These are phyloP conservation scores for Polypedilum pembai DNA, from an alignment of 1,140 invertebrate species.

Conservation along the genomic window DNA sequence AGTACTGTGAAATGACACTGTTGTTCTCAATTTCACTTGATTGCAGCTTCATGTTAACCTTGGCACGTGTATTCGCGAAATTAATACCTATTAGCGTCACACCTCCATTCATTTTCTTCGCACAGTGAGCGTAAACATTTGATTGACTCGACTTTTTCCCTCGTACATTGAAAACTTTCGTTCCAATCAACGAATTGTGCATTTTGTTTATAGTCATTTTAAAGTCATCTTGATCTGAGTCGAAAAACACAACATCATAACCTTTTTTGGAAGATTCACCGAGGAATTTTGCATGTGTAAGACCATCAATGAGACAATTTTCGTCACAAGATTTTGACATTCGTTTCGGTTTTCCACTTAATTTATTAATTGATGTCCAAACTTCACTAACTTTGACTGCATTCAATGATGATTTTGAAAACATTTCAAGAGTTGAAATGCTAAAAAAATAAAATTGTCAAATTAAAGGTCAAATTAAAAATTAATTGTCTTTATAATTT, in stretches of 20 bases:
- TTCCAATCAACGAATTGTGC: neutral
- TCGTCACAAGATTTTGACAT: neutral
- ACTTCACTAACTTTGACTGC: neutral
- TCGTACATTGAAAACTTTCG: neutral
- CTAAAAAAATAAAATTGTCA: no score
- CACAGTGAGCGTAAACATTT: neutral
- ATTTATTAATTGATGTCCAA: neutral
- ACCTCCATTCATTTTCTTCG: conserved; percentile 6
- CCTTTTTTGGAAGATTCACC: neutral
- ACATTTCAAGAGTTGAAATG: neutral
- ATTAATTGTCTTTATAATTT: no score
- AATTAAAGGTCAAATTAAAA: no score
- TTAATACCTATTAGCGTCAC: neutral
- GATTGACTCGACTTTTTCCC: neutral
- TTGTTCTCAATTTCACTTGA: neutral
- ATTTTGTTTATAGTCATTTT: neutral
- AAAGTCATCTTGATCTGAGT: neutral
- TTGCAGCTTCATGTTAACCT: neutral
- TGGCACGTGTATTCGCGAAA: neutral
- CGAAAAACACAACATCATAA: conserved; percentile 8
- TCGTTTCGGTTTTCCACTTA: neutral
- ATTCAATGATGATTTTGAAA: neutral
- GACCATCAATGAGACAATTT: neutral
- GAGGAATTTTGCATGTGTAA: neutral
- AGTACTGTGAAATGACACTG: neutral